Conservation (phyloP, 2,888 invertebrate genomes). For the Rhingia campestris region DNA sequence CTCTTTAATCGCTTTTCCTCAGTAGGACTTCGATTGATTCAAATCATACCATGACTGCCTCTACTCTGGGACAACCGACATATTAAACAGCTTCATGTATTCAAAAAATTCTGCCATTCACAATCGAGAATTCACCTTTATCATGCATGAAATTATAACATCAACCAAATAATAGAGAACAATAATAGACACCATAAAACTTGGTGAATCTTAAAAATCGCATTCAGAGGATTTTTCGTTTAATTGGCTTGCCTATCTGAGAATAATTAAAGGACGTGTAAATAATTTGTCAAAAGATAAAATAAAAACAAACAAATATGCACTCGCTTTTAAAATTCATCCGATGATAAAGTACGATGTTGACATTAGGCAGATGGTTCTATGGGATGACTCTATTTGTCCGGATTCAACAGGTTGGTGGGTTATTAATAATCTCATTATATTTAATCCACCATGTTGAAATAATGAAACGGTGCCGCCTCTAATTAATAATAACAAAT, state of each 20-base stretch:
- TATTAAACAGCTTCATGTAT: no score
- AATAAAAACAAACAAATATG: background rate
- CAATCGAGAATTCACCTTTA: background rate
- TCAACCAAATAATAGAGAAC: background rate
- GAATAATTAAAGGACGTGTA: constrained; percentile 17
- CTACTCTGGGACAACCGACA: no score
- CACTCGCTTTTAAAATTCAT: background rate
- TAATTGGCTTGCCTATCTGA: constrained; percentile 28
- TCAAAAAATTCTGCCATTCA: no score
- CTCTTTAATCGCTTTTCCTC: no score
- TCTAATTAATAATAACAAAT: background rate
- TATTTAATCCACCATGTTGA: constrained; percentile 9
- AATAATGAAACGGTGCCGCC: constrained; percentile 18
- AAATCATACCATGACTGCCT: no score
- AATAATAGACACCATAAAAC: constrained; percentile 3
- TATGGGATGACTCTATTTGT: constrained; percentile 25
- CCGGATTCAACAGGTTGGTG: constrained; percentile 42
- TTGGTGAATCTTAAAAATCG: constrained; percentile 1
- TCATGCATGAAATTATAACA: constrained; percentile 10
- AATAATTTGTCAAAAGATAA: constrained; percentile 3
- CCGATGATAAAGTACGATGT: background rate
- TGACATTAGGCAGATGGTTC: constrained; percentile 32
- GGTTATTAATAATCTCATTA: constrained; percentile 26
- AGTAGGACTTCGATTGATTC: no score
- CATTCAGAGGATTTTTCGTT: constrained; percentile 20